Base-by-base conservation (phyloP, 2,888 invertebrate genomes). In the Zeuzera pyrina region DNA sequence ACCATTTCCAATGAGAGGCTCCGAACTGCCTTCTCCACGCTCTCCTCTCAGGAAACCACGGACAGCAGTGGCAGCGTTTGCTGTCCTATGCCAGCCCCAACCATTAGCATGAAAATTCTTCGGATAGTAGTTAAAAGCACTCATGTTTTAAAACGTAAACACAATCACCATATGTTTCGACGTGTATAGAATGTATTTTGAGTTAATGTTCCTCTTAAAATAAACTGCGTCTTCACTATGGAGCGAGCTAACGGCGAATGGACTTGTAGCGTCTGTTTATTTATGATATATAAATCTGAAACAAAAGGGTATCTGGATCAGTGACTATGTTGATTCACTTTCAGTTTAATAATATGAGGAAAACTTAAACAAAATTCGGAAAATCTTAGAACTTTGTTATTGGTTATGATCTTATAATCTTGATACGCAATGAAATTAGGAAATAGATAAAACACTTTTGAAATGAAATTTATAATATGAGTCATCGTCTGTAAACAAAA, bases 71-170 rank as follows among this genome's bases (percentile, higher is more conserved):
- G 76, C 50, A 1, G 72, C 68, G n/a, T 42, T 64, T 3, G 52
- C 48, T 1, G 53, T 42, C 11, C 81, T 51, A 40, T 83, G 81
- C 83, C 83, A 83, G 1, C 83, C 83, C 78, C 77, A 81, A 1
- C 83, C 83, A 35, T 79, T 73, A 25, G 79, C 78, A 34, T 66
- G 74, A 36, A 81, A 72, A 43, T 83, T 83, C 56, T 78, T 81
- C 44, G 81, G 79, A 41, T 79, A 83, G 38, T 77, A 72, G 38
- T 52, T 65, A 14, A 72, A 47, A 10, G 41, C n/a, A n/a, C n/a
- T n/a, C n/a, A n/a, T n/a, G n/a, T n/a, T n/a, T n/a, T n/a, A n/a
- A n/a, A n/a, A 38, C 57, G 54, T 56, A 31, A 34, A 42, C 12
- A 16, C 29, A 16, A 30, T n/a, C 40, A 45, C 42, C 38, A 36